Evolutionary conservation across 2,888 invertebrate genomes (phyloP).

Genomic region (Tetragonisca angustula): DNA sequence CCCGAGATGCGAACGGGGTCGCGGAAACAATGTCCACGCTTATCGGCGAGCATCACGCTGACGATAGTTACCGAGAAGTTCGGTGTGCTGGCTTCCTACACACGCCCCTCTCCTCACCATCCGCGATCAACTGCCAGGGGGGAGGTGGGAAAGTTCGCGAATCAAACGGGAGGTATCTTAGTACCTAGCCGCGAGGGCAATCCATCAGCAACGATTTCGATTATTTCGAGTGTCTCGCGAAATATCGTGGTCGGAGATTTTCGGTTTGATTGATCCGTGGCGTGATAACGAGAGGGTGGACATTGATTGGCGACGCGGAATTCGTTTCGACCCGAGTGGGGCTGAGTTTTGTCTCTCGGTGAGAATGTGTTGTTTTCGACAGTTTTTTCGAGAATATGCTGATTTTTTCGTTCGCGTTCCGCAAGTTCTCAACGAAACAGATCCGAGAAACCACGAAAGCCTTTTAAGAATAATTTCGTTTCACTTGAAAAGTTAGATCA

Average conservation of each 20-base stretch:
- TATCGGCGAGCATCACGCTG: conserved; percentile 52
- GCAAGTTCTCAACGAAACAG: background rate
- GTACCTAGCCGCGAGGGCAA: background rate
- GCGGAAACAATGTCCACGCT: conserved; percentile 66
- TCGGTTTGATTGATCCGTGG: background rate
- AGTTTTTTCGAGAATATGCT: too few species aligned
- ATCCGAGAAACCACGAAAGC: background rate
- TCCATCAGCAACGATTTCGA: conserved; percentile 7
- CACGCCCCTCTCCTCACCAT: background rate
- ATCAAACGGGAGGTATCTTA: background rate
- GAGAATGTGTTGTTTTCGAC: background rate
- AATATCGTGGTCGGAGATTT: background rate
- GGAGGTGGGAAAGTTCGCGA: background rate
- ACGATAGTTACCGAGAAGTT: conserved; percentile 46
- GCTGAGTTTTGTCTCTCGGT: background rate
- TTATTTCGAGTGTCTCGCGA: background rate
- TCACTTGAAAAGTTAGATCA: background rate
- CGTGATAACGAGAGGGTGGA: too few species aligned
- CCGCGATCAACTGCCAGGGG: too few species aligned
- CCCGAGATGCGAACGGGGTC: conserved; percentile 57
- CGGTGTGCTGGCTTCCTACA: conserved; percentile 2
- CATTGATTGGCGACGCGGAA: background rate
- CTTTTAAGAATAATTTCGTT: background rate
- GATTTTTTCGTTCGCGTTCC: background rate
- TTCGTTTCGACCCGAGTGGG: background rate